Evolutionary conservation across 2,797 vertebrate species (phyloP), one percentile per base, ranked within the genome.

Genomic region (Lutjanus campechanus): DNA sequence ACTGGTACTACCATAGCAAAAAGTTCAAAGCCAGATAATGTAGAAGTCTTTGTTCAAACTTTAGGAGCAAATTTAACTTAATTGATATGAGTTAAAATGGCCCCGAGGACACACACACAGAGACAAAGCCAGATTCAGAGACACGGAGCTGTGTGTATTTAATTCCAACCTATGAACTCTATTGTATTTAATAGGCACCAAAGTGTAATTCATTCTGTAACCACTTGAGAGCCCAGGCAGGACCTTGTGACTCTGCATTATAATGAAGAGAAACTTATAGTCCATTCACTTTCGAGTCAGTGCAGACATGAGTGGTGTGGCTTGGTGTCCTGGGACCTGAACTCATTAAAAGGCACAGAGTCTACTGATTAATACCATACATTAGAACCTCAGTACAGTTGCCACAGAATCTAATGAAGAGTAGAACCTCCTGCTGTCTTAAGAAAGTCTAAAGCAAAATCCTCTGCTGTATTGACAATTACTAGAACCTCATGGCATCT

Each of bases 241-340:
- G 84, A 88, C 92, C 90, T 90, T 78, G 74, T 90, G 85, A 91
- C 89, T 79, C 71, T 17, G 79, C 76, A 70, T 72, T 81, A 84
- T 86, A 82, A 90, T 82, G 77, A 86, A 87, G 72, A 47, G 51
- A 84, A 84, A 74, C 69, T 85, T 71, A 46, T 41, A 29, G 69
- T 73, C 73, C 67, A 66, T 68, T 83, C 71, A 67, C 25, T 64
- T 49, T 70, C 11, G 51, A 78, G 43, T 78, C 62, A 29, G 53
- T 29, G 41, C 49, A 64, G 67, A 62, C 60, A 43, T 61, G 16
- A 84, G 47, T 16, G 15, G 36, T n/a, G 60, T 43, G 71, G 61
- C 55, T 41, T 43, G 53, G 60, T 29, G 64, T 85, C 76, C 69
- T 19, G 77, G 88, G 88, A 93, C 65, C 40, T 61, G 55, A 83